Conservation (phyloP, 2,113 vertebrate species). For the Gasterosteus aculeatus region DNA sequence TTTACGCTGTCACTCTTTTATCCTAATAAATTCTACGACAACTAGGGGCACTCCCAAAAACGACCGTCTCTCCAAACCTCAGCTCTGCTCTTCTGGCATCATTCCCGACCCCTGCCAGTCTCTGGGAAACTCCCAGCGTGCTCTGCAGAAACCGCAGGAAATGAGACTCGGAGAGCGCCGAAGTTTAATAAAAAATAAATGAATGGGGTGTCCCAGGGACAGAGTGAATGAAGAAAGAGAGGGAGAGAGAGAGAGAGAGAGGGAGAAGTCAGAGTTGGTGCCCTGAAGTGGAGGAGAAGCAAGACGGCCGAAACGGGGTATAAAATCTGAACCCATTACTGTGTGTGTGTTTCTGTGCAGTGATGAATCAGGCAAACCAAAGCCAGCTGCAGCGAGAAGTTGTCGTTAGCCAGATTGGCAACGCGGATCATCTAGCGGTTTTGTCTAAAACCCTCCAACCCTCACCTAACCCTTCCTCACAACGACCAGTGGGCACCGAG, state of each 20-base stretch:
- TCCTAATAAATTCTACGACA: slow-evolving; percentile 39
- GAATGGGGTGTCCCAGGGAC: slow-evolving; percentile 82
- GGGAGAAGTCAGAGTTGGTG: slow-evolving; percentile 46
- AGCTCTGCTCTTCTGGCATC: slow-evolving; percentile 58
- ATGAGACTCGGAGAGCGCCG: slow-evolving; percentile 79
- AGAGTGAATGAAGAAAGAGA: slow-evolving; percentile 64
- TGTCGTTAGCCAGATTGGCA: slow-evolving; percentile 50
- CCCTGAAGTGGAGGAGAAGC: slow-evolving; percentile 55
- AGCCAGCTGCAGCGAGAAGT: slow-evolving; percentile 72
- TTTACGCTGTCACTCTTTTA: neutral
- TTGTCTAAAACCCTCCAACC: slow-evolving; percentile 64
- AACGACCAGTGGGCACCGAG: slow-evolving; percentile 53
- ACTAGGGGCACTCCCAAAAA: slow-evolving; percentile 36
- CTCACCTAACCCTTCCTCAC: slow-evolving; percentile 54
- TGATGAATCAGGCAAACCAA: slow-evolving; percentile 75
- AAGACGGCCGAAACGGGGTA: slow-evolving; percentile 52
- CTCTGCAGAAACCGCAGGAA: slow-evolving; percentile 80
- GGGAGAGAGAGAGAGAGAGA: slow-evolving; percentile 41
- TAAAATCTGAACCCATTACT: slow-evolving; percentile 66
- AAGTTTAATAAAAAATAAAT: slow-evolving; percentile 86
- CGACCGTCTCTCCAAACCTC: slow-evolving; percentile 24
- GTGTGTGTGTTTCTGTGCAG: slow-evolving; percentile 54
- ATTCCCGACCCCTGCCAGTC: slow-evolving; percentile 71
- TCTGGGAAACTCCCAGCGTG: slow-evolving; percentile 78
- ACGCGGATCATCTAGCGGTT: slow-evolving; percentile 56